These are phyloP conservation scores for Coleophora flavipennella DNA, from an alignment of 2,888 invertebrate species.

Conservation along the genomic window DNA sequence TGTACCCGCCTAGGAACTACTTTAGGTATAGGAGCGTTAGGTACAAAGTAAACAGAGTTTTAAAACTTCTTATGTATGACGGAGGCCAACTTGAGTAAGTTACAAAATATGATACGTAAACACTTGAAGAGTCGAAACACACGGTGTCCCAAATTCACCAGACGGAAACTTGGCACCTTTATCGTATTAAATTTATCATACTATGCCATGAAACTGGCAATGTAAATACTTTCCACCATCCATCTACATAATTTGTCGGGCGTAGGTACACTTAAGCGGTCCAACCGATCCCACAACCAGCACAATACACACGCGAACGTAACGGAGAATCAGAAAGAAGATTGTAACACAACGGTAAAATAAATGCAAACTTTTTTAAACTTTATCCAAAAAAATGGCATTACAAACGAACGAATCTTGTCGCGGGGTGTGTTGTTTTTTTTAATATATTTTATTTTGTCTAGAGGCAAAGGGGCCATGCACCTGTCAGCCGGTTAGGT, in stretches of 20 bases:
- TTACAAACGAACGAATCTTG: conserved; percentile 44
- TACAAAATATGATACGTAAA: too few species aligned
- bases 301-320: conserved; percentile 43
- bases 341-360: conserved; percentile 34
- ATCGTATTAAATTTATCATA: not conserved
- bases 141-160: too few species aligned
- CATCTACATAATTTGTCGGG: conserved; percentile 6
- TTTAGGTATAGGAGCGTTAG: too few species aligned
- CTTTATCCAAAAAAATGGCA: conserved; percentile 23
- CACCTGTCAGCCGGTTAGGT: conserved; percentile 40
- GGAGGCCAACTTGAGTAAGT: too few species aligned
- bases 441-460: conserved; percentile 27
- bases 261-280: conserved; percentile 25
- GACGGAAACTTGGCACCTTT: too few species aligned
- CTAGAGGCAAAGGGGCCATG: conserved; percentile 16
- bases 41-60: too few species aligned
- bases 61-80: too few species aligned
- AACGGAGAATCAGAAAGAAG: conserved; percentile 27
- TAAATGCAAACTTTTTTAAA: not conserved
- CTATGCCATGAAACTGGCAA: not conserved
- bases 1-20: too few species aligned
- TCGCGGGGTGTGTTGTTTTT: conserved; percentile 21
- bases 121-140: not conserved
- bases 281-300: conserved; percentile 37
- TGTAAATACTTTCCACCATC: not conserved